Evolutionary conservation across 2,888 invertebrate species (phyloP).

Genomic region (Eudasyphora cyanicolor): DNA sequence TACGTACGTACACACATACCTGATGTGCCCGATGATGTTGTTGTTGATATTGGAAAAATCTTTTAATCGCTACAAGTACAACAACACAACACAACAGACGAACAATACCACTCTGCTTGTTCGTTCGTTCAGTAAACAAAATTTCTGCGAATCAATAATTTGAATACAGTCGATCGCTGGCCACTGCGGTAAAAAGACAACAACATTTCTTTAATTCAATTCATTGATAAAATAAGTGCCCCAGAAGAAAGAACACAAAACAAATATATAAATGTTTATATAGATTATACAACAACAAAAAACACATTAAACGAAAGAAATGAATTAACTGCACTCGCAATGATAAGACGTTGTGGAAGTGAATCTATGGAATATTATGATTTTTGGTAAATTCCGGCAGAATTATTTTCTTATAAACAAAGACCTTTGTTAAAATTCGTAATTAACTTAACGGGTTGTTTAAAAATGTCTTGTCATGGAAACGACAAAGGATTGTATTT

Average conservation of each 20-base stretch:
- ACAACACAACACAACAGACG: background rate
- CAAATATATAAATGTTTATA: constrained; percentile 20
- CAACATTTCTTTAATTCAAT: background rate
- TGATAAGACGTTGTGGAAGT: background rate
- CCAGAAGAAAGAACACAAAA: constrained; percentile 17
- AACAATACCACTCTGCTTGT: no score
- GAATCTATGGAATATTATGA: background rate
- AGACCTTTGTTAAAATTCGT: background rate
- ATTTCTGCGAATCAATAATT: constrained; percentile 60
- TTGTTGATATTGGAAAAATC: constrained; percentile 61
- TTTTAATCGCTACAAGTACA: constrained; percentile 55
- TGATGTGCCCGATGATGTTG: constrained; percentile 45
- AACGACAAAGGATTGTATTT: constrained; percentile 36
- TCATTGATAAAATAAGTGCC: constrained; percentile 21
- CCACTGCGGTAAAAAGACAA: constrained; percentile 44
- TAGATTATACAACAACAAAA: no score
- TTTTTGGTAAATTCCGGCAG: background rate
- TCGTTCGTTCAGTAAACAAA: constrained; percentile 44
- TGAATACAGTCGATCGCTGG: constrained; percentile 51
- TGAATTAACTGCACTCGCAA: constrained; percentile 14
- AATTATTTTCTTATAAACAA: background rate
- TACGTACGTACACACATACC: constrained; percentile 2
- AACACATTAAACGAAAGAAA: background rate
- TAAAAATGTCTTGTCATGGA: constrained; percentile 1
- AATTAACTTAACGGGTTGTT: no score